Evolutionary conservation across 1,140 invertebrate species (phyloP).

Genomic region (Drosophila ficusphila): DNA sequence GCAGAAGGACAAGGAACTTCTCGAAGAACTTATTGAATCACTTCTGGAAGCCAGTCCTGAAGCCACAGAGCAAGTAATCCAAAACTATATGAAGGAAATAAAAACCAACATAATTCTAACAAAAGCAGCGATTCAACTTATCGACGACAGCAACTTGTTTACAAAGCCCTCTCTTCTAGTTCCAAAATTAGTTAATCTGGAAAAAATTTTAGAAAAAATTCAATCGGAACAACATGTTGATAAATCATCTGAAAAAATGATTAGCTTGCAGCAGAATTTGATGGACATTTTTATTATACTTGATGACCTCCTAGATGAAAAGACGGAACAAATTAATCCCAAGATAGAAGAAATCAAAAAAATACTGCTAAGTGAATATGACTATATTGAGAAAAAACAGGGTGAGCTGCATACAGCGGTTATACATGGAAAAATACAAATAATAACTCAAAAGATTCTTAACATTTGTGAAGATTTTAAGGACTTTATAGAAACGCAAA

Average conservation of each 20-base stretch:
- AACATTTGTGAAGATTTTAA: conserved; percentile 46
- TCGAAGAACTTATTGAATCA: conserved; percentile 60
- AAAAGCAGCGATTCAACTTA: conserved; percentile 52
- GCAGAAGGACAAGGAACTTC: conserved; percentile 14
- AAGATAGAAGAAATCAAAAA: conserved; percentile 51
- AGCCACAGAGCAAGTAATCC: conserved; percentile 37
- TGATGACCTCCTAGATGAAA: conserved; percentile 64
- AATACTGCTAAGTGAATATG: conserved; percentile 46
- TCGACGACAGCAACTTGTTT: conserved; percentile 52
- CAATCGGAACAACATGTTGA: conserved; percentile 33
- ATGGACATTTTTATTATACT: conserved; percentile 72
- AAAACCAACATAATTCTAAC: conserved; percentile 59
- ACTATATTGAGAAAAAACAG: conserved; percentile 54
- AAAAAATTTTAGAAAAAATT: conserved; percentile 52
- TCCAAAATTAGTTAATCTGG: conserved; percentile 55
- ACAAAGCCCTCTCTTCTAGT: conserved; percentile 53
- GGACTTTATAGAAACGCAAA: background rate
- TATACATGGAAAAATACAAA: conserved; percentile 42
- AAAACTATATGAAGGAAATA: conserved; percentile 47
- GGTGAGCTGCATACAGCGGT: conserved; percentile 16
- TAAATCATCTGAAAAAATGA: conserved; percentile 66
- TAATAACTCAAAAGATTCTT: conserved; percentile 41
- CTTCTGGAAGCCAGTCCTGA: conserved; percentile 44
- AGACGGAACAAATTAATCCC: conserved; percentile 18
- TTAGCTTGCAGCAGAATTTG: conserved; percentile 65